A percentile compares a stretch with the other conserved stretches of the same genome.
phyloP scores from a whole-genome alignment of 2,888 invertebrate genomes.

The Aphidoletes aphidimyza region DNA sequence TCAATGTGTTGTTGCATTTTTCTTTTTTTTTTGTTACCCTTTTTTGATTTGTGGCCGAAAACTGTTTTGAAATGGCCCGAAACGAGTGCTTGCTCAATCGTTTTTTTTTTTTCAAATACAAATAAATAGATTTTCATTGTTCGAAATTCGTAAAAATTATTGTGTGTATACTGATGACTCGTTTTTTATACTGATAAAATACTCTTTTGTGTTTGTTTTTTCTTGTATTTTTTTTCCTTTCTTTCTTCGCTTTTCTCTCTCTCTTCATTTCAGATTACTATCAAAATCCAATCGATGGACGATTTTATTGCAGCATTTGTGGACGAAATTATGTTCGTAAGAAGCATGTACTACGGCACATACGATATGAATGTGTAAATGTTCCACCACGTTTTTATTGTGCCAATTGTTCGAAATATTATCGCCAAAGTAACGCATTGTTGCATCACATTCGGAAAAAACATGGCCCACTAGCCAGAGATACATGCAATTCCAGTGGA shows the following conservation, averaged over 20 bases:
- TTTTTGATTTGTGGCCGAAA: not conserved
- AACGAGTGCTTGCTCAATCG: no score
- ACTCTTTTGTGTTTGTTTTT: not conserved
- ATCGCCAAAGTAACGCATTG: conserved; percentile 61
- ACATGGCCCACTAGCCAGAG: conserved; percentile 57
- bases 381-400: conserved; percentile 61
- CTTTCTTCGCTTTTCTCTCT: not conserved
- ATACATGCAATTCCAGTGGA: not conserved
- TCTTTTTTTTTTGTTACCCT: not conserved
- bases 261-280: not conserved
- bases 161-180: no score
- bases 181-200: no score
- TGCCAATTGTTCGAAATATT: conserved; percentile 60
- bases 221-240: conserved; percentile 9
- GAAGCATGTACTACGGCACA: conserved; percentile 61
- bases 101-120: no score
- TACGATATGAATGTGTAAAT: conserved; percentile 61
- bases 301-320: conserved; percentile 59
- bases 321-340: conserved; percentile 62
- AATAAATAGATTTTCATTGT: no score
- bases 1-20: not conserved
- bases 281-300: not conserved
- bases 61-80: no score
- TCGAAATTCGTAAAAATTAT: no score
- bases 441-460: conserved; percentile 57